Evolutionary conservation across 2,113 vertebrate species (phyloP).

Genomic region (Cynoglossus semilaevis): DNA sequence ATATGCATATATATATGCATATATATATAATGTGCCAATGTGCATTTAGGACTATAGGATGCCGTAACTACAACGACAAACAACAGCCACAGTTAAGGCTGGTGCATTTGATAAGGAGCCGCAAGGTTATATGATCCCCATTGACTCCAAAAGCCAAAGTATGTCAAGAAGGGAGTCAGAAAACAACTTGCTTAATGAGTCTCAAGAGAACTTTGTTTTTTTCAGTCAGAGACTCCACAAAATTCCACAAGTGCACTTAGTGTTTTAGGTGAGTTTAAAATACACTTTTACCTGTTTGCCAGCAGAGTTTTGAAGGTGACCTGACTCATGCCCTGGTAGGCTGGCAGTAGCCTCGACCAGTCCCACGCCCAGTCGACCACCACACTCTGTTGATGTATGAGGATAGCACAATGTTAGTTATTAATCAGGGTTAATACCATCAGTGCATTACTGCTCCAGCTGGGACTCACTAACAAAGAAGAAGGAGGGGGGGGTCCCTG

Average conservation of each 20-base stretch:
- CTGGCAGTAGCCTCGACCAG: slow-evolving; percentile 87
- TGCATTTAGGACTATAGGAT: no score
- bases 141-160: slow-evolving; percentile 18
- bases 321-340: slow-evolving; percentile 81
- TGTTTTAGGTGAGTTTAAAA: not conserved
- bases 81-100: no score
- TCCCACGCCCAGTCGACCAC: slow-evolving; percentile 87
- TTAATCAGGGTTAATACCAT: slow-evolving; percentile 95
- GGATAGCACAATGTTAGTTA: slow-evolving; percentile 86
- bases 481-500: slow-evolving; percentile 80
- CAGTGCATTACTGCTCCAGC: slow-evolving; percentile 91
- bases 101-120: slow-evolving; percentile 14
- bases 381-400: slow-evolving; percentile 89
- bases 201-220: slow-evolving; percentile 11
- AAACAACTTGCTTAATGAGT: slow-evolving; percentile 3
- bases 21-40: no score
- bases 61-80: no score
- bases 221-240: slow-evolving; percentile 13
- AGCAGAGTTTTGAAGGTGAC: slow-evolving; percentile 88
- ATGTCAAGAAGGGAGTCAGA: slow-evolving; percentile 7
- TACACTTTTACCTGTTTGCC: slow-evolving; percentile 85
- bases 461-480: slow-evolving; percentile 87
- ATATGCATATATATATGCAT: no score
- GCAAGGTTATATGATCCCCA: slow-evolving; percentile 5
- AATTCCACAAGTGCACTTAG: not conserved